Percentiles rank a stretch among this genome's conserved stretches.
phyloP scores from a whole-genome alignment of 2,797 vertebrate genomes.

The Carcharodon carcharias region DNA sequence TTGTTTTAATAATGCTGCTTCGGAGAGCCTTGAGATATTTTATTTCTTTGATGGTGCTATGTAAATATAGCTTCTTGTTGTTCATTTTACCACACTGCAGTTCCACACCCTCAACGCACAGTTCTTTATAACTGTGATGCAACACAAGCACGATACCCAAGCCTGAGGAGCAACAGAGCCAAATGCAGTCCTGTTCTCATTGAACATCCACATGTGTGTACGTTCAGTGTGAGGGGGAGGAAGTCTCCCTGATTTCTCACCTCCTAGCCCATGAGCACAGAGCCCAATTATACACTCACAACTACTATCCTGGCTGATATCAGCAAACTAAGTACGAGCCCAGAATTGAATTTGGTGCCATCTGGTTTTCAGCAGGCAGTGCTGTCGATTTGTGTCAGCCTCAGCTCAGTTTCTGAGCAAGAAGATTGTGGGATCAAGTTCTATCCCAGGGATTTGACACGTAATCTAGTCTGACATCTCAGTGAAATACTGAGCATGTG shows the following conservation, averaged over 20 bases:
- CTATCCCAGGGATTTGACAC: not conserved
- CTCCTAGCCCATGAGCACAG: not conserved
- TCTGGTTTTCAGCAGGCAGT: not conserved
- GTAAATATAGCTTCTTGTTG: too few relatives aligned
- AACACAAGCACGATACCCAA: not conserved
- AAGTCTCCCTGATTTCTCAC: not conserved
- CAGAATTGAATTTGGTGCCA: not conserved
- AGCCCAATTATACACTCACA: not conserved
- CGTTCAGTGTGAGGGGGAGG: not conserved
- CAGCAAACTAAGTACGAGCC: too few relatives aligned
- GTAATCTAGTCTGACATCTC: too few relatives aligned
- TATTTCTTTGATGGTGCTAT: too few relatives aligned
- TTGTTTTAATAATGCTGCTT: too few relatives aligned
- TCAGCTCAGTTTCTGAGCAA: not conserved
- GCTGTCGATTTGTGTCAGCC: not conserved
- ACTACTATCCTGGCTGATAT: not conserved
- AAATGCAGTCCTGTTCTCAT: not conserved
- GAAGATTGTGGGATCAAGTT: not conserved
- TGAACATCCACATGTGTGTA: not conserved
- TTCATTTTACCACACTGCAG: too few relatives aligned
- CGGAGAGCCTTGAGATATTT: too few relatives aligned
- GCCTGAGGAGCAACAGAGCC: not conserved
- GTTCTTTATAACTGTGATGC: not conserved
- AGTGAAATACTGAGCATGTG: not conserved
- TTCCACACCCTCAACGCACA: not conserved